Evolutionary conservation across 2,888 invertebrate genomes (phyloP), one percentile per base, ranked within the genome.

Genomic region (Drosophila monieri): DNA sequence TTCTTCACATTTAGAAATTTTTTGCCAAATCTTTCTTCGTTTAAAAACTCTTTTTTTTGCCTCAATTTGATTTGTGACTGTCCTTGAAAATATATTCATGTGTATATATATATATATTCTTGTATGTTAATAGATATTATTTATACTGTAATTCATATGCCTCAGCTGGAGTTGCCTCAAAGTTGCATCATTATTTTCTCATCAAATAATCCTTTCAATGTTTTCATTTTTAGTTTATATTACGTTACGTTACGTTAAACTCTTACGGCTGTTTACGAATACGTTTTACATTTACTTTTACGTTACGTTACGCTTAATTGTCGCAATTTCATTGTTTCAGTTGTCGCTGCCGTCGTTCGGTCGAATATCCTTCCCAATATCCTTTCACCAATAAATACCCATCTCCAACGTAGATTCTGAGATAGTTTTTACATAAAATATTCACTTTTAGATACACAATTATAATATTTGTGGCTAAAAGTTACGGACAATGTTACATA

Each of bases 401-500:
- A 27, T 59, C 44, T 23, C n/a, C 18, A 4, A 15, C n/a, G 18
- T 51, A 35, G 51, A 21, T 27, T 37, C 30, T 65, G 52, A 46
- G 66, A 14, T 64, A 64, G 65, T 52, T 69, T 74, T 62, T 74
- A 74, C 88, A 77, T 80, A 80, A 80, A 86, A 86, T 84, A 80
- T 77, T 60, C 52, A 71, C 61, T 75, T 66, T 76, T 73, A 60
- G 59, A 61, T 69, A 69, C 61, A 61, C 68, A 69, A 69, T 69
- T 67, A 69, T 54, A 70, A 66, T 69, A 52, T 57, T 47, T 76
- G 71, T 77, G 62, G 80, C 87, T 88, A 86, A 89, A 89, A 89
- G 75, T 81, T 90, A 89, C 90, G 90, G 90, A 90, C 90, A 90
- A 88, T 88, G 87, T 88, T 64, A 86, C 83, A 85, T 76, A 89